A percentile compares a stretch with the other conserved stretches of the same genome.
Conservation (phyloP, 2,113 vertebrate genomes). For the Forbesichthys papilliferus region DNA sequence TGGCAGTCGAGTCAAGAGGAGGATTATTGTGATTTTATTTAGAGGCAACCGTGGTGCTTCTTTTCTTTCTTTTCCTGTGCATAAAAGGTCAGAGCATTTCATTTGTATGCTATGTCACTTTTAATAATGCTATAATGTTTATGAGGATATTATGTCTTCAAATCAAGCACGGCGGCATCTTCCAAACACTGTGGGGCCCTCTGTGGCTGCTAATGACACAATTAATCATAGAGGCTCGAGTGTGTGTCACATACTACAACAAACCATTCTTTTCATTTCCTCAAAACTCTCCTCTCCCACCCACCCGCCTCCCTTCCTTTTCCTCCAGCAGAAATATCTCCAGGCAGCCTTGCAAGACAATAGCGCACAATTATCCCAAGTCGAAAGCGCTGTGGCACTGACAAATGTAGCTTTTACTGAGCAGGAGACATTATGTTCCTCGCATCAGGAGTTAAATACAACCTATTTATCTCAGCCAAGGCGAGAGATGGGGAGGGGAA, state of each 20-base stretch:
- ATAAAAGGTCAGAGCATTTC: too few species aligned
- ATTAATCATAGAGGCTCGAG: constrained; percentile 60
- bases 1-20: too few species aligned
- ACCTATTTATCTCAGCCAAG: constrained; percentile 68
- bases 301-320: constrained; percentile 40
- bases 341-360: constrained; percentile 71
- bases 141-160: not conserved
- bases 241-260: constrained; percentile 53
- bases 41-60: too few species aligned
- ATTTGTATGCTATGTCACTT: not conserved
- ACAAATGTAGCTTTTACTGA: constrained; percentile 76
- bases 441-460: constrained; percentile 70
- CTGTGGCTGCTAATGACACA: constrained; percentile 55
- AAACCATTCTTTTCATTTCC: constrained; percentile 63
- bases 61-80: too few species aligned
- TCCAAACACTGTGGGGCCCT: constrained; percentile 34
- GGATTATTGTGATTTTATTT: too few species aligned
- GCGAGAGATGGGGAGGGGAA: not conserved
- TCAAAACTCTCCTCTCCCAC: constrained; percentile 53
- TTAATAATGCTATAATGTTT: not conserved
- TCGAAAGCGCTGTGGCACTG: constrained; percentile 70
- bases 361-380: constrained; percentile 67
- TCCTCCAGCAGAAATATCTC: constrained; percentile 61
- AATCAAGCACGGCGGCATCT: constrained; percentile 8
- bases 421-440: constrained; percentile 68